Percentiles rank a stretch among this genome's conserved stretches.
These are phyloP conservation scores for Centrocercus urophasianus DNA, from an alignment of 2,113 vertebrate genomes.

Conservation along the genomic window DNA sequence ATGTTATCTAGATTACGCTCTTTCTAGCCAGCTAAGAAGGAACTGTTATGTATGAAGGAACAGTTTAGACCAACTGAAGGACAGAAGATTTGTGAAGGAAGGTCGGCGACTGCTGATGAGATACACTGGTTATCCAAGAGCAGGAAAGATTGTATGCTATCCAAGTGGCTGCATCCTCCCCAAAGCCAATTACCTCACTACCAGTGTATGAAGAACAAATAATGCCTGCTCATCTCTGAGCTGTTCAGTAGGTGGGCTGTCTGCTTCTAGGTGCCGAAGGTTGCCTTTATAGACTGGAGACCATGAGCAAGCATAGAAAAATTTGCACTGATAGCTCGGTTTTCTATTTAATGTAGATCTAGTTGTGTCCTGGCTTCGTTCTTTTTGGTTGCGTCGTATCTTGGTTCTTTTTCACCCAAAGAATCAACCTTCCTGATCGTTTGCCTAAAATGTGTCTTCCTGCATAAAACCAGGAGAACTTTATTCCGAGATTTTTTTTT, in stretches of 20 bases:
- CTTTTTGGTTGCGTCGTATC: not conserved
- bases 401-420: not conserved
- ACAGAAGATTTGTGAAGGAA: not conserved
- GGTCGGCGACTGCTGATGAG: not conserved
- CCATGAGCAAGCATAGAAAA: not conserved
- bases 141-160: not conserved
- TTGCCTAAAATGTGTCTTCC: not conserved
- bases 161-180: accelerated
- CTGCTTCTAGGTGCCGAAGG: not conserved
- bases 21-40: not conserved
- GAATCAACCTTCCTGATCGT: not conserved
- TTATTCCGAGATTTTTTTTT: not conserved
- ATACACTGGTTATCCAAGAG: not conserved
- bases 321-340: not conserved
- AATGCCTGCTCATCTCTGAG: not conserved
- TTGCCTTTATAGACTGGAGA: not conserved
- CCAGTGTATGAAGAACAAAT: not conserved
- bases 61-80: not conserved
- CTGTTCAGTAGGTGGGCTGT: not conserved
- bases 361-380: not conserved
- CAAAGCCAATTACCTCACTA: not conserved
- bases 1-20: not conserved
- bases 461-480: not conserved
- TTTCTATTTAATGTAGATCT: not conserved
- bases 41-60: not conserved